These are phyloP conservation scores for Conomelus anceps DNA, from an alignment of 2,888 invertebrate genomes.

Conservation along the genomic window DNA sequence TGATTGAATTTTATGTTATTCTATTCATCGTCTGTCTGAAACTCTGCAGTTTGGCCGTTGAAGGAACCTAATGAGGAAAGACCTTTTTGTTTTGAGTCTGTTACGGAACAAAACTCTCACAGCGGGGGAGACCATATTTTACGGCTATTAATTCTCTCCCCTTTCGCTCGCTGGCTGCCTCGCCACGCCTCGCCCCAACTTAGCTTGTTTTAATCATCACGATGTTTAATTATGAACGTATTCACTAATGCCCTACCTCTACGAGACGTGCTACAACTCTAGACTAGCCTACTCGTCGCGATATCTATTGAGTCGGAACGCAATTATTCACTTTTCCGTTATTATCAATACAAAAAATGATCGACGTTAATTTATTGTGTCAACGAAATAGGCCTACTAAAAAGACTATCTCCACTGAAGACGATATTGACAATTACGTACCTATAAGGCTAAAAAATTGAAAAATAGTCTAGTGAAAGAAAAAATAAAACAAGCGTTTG, in stretches of 20 bases:
- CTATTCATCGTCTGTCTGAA: conserved; percentile 3
- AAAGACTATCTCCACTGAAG: too few species aligned
- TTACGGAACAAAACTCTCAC: conserved; percentile 27
- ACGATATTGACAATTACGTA: too few species aligned
- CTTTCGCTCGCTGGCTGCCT: not conserved
- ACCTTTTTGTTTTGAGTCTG: conserved; percentile 26
- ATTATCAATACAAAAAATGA: not conserved
- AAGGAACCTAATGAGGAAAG: conserved; percentile 24
- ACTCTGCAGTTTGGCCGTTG: conserved; percentile 8
- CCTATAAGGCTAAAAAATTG: too few species aligned
- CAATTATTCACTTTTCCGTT: not conserved
- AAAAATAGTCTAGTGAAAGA: too few species aligned
- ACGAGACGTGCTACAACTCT: not conserved
- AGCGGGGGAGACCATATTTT: conserved; percentile 28
- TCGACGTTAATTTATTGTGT: not conserved
- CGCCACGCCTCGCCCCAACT: not conserved
- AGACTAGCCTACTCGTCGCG: not conserved
- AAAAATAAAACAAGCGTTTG: too few species aligned
- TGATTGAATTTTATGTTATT: conserved; percentile 27
- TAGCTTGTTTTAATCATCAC: not conserved
- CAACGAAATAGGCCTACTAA: too few species aligned
- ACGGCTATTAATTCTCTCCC: conserved; percentile 26
- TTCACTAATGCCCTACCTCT: not conserved
- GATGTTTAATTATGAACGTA: conserved; percentile 6
- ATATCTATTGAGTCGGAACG: not conserved